Percentiles rank a stretch among this genome's conserved stretches.
phyloP scores from a whole-genome alignment of 2,113 vertebrate genomes.

The Oreocharis arfaki region DNA sequence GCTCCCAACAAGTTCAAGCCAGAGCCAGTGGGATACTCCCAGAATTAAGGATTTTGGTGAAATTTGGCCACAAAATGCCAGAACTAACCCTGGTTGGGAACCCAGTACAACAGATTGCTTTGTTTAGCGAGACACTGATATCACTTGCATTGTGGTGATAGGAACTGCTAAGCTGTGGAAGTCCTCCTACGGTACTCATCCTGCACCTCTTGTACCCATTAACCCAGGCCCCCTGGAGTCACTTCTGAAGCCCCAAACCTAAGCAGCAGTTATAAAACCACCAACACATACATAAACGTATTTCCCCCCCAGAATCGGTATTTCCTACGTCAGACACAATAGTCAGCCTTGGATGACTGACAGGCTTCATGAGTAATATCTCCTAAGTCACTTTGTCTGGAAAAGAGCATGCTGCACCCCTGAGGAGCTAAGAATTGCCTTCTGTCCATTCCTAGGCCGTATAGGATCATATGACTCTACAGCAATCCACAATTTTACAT shows the following conservation, averaged over 20 bases:
- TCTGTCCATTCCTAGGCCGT: neutral
- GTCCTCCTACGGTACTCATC: neutral
- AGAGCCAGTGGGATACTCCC: neutral
- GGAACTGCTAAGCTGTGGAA: neutral
- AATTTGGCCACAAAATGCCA: neutral
- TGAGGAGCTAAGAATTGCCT: neutral
- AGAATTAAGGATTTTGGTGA: neutral
- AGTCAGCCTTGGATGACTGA: neutral
- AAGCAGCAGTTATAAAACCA: neutral
- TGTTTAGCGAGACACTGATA: constrained; percentile 1
- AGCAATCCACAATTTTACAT: neutral
- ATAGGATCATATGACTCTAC: neutral
- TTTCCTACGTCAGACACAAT: neutral
- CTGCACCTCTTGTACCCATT: neutral
- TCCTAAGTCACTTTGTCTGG: neutral
- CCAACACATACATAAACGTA: neutral
- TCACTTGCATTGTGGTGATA: neutral
- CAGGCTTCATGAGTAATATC: neutral
- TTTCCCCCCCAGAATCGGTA: neutral
- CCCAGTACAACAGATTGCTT: neutral
- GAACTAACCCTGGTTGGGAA: neutral
- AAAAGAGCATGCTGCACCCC: neutral
- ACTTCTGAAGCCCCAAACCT: neutral
- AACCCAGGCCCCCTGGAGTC: neutral
- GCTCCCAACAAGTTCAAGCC: neutral